Evolutionary conservation across 2,113 vertebrate genomes (phyloP).

Genomic region (Rhipidura dahli): DNA sequence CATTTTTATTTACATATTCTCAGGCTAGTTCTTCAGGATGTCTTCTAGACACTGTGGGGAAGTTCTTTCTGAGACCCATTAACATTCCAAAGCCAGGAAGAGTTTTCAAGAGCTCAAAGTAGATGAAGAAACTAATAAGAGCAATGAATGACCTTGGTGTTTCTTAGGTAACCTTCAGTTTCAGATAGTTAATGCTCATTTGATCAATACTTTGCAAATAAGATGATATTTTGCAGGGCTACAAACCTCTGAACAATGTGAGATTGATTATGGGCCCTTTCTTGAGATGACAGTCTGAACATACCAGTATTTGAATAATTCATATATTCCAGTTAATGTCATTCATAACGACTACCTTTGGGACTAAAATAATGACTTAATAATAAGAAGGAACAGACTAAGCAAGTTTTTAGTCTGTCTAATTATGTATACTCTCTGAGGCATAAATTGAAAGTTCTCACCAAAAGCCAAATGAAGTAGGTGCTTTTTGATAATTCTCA

Average conservation of each 20-base stretch:
- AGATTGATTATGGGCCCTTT: slow-evolving; percentile 3
- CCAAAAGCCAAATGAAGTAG: neutral
- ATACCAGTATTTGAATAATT: slow-evolving; percentile 39
- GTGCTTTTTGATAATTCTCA: neutral
- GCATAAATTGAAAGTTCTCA: slow-evolving; percentile 30
- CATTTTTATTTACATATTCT: neutral
- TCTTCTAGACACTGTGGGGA: neutral
- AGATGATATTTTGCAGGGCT: neutral
- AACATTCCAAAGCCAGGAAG: neutral
- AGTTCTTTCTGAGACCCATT: neutral
- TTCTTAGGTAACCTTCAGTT: neutral
- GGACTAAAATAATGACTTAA: slow-evolving; percentile 50
- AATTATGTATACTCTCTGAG: slow-evolving; percentile 38
- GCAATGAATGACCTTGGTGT: neutral
- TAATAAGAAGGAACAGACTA: slow-evolving; percentile 47
- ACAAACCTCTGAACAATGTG: neutral
- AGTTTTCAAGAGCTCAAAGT: neutral
- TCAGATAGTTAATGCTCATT: neutral
- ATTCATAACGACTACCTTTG: slow-evolving; percentile 36
- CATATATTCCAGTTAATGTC: neutral
- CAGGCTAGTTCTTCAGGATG: neutral
- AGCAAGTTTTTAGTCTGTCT: slow-evolving; percentile 31
- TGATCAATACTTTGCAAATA: slow-evolving; percentile 26
- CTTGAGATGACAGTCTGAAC: neutral
- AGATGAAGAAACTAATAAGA: neutral